A percentile compares a stretch with the other conserved stretches of the same genome.
These are phyloP conservation scores for Leuctra nigra DNA, from an alignment of 2,888 invertebrate species.

Conservation along the genomic window DNA sequence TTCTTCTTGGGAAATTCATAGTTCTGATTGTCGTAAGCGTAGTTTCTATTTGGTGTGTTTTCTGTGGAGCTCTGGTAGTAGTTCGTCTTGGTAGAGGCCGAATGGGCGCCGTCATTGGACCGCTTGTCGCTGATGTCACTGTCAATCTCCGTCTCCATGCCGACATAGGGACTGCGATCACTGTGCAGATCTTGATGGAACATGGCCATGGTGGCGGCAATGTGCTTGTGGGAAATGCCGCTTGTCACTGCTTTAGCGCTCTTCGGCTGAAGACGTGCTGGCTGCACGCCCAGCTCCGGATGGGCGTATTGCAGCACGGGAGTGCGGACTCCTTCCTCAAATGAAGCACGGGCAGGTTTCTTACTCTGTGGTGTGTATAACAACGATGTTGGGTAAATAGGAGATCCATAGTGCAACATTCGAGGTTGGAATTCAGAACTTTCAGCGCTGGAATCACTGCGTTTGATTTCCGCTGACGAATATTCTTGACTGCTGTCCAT, in stretches of 20 bases:
- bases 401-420: constrained; percentile 59
- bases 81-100: not conserved
- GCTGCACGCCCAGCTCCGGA: constrained; percentile 70
- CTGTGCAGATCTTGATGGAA: constrained; percentile 49
- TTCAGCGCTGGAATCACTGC: constrained; percentile 20
- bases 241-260: constrained; percentile 19
- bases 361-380: constrained; percentile 56
- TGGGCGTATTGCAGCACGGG: constrained; percentile 75
- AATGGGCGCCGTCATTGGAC: not conserved
- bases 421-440: constrained; percentile 57
- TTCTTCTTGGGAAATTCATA: constrained; percentile 36
- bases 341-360: constrained; percentile 44
- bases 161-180: constrained; percentile 52
- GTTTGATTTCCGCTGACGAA: constrained; percentile 37
- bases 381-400: constrained; percentile 56
- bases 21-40: constrained; percentile 41
- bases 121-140: constrained; percentile 17
- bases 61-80: not conserved
- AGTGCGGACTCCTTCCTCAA: constrained; percentile 63
- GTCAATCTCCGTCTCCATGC: constrained; percentile 35
- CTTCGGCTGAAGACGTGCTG: constrained; percentile 41
- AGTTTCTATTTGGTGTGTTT: not conserved
- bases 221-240: not conserved
- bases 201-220: constrained; percentile 25
- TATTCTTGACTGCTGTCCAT: constrained; percentile 38